Percentiles rank a stretch among this genome's conserved stretches.
Evolutionary conservation across 30 jellyfish, hydroid and myxozoan genomes (phyloP).

Genomic region (Aurelia coerulea): DNA sequence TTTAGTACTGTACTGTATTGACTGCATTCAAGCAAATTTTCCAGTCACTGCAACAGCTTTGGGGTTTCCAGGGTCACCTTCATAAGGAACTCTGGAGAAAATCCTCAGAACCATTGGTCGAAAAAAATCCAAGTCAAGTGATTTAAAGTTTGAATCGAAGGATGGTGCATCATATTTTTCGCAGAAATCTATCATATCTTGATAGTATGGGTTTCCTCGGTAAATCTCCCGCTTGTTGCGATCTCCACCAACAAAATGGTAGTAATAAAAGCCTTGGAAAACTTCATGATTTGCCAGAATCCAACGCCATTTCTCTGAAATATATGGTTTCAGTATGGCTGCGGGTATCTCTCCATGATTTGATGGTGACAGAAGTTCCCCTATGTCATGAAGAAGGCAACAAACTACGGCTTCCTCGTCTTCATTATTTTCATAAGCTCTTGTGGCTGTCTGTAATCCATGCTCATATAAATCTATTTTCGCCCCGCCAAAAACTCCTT

Average conservation of each 20-base stretch:
- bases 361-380: constrained; percentile 62
- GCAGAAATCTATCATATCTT: constrained; percentile 42
- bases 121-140: constrained; percentile 36
- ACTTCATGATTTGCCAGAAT: constrained; percentile 68
- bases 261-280: constrained; percentile 63
- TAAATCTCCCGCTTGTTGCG: constrained; percentile 41
- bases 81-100: constrained; percentile 26
- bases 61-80: constrained; percentile 43
- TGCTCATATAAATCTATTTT: constrained; percentile 66
- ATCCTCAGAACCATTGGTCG: constrained; percentile 53
- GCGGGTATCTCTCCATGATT: constrained; percentile 74
- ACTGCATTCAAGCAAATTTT: background rate
- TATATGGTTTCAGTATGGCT: constrained; percentile 60
- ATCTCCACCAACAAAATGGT: constrained; percentile 59
- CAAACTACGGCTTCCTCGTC: constrained; percentile 57
- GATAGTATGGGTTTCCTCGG: constrained; percentile 38
- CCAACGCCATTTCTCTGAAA: constrained; percentile 63
- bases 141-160: constrained; percentile 48
- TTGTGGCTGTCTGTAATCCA: constrained; percentile 69
- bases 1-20: no score
- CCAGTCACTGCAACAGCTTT: constrained; percentile 71
- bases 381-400: constrained; percentile 66
- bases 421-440: constrained; percentile 63
- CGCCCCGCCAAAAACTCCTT: constrained; percentile 55
- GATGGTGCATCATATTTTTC: constrained; percentile 72